Conservation (phyloP, 2,113 vertebrate genomes). For the Corythoichthys intestinalis region DNA sequence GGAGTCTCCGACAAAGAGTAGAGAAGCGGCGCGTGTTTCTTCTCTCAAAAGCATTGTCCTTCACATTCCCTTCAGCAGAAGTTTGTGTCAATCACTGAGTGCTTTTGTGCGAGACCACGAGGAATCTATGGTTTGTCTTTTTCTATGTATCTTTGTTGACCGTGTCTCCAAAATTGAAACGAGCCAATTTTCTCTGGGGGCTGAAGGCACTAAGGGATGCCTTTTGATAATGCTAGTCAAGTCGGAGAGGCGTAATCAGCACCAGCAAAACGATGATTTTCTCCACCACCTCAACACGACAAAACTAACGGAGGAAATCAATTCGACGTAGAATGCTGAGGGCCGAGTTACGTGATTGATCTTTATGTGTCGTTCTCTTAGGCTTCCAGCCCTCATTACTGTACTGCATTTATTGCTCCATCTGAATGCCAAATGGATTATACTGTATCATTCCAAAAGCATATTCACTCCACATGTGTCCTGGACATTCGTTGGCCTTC, state of each 20-base stretch:
- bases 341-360: constrained; percentile 24
- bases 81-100: constrained; percentile 47
- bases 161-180: constrained; percentile 23
- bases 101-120: constrained; percentile 34
- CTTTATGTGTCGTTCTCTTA: constrained; percentile 31
- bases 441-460: constrained; percentile 58
- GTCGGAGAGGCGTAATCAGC: constrained; percentile 43
- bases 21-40: constrained; percentile 57
- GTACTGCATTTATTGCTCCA: constrained; percentile 33
- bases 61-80: constrained; percentile 67
- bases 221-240: constrained; percentile 19
- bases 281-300: constrained; percentile 40
- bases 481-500: constrained; percentile 49
- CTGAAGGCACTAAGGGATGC: constrained; percentile 29
- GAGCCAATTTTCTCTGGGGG: constrained; percentile 19
- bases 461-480: constrained; percentile 44
- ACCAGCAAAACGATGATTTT: constrained; percentile 58
- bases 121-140: constrained; percentile 22
- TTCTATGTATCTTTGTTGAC: constrained; percentile 29
- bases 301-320: constrained; percentile 28
- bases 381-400: constrained; percentile 29
- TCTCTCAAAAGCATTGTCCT: constrained; percentile 58
- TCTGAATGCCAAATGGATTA: constrained; percentile 45
- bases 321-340: constrained; percentile 18
- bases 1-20: constrained; percentile 52